Conservation (phyloP, 2,888 invertebrate species). For the Euplagia quadripunctaria region DNA sequence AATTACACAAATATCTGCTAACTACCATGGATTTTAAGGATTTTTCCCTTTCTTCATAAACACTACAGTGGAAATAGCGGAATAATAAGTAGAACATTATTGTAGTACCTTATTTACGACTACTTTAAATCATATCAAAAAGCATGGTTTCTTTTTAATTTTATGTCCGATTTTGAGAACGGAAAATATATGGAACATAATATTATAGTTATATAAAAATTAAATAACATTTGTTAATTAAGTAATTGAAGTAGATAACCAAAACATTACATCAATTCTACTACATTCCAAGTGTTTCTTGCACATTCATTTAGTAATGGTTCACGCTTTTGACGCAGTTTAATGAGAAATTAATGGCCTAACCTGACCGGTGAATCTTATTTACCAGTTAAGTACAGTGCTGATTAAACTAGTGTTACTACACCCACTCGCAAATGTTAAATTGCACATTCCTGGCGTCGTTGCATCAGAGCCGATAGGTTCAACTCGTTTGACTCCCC, state of each 20-base stretch:
- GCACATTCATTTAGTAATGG: conserved; percentile 20
- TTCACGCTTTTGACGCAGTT: conserved; percentile 18
- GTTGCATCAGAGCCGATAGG: conserved; percentile 52
- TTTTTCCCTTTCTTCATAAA: too few species aligned
- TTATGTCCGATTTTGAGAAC: too few species aligned
- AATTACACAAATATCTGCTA: too few species aligned
- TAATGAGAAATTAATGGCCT: conserved; percentile 35
- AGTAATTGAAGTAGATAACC: not conserved
- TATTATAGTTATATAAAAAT: not conserved
- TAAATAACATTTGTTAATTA: not conserved
- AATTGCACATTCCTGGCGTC: conserved; percentile 56
- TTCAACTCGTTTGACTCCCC: conserved; percentile 35
- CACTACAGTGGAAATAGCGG: too few species aligned
- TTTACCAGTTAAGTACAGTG: conserved; percentile 25
- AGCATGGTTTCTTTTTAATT: too few species aligned
- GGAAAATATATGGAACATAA: not conserved
- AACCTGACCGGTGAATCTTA: conserved; percentile 41
- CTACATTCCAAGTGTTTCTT: conserved; percentile 28
- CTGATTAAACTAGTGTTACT: conserved; percentile 33
- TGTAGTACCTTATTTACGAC: too few species aligned
- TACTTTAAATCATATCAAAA: too few species aligned
- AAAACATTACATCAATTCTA: not conserved
- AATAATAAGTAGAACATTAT: too few species aligned
- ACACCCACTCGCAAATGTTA: conserved; percentile 56
- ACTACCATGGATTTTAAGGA: too few species aligned